Conservation (phyloP, 1,140 invertebrate genomes). For the Papilio polyxenes region DNA sequence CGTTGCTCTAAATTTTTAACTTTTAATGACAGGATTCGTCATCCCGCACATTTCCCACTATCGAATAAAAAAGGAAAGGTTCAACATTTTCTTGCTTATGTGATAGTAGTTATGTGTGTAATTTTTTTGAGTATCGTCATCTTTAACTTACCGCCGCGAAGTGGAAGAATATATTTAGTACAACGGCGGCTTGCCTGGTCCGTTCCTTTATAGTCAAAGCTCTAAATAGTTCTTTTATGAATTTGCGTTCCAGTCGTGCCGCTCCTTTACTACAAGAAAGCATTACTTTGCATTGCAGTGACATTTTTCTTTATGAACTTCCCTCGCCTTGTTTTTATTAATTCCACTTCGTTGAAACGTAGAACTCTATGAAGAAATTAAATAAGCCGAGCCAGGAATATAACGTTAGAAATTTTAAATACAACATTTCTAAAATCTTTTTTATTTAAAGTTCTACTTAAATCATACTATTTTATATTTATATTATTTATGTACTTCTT, state of each 20-base stretch:
- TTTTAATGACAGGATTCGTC: background rate
- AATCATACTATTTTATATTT: background rate
- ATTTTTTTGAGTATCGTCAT: background rate
- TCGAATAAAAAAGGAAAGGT: too few relatives aligned
- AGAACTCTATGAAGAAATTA: constrained; percentile 47
- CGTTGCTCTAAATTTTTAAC: constrained; percentile 24
- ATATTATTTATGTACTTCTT: background rate
- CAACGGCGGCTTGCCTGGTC: background rate
- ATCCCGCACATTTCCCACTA: background rate
- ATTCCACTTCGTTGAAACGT: constrained; percentile 57
- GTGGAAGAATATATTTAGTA: background rate
- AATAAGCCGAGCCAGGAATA: constrained; percentile 32
- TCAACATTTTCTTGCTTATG: background rate
- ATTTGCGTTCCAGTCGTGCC: constrained; percentile 48
- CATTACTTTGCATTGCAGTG: constrained; percentile 67
- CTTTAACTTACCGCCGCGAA: background rate
- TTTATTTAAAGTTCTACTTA: constrained; percentile 15
- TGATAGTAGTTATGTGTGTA: background rate
- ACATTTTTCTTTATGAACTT: constrained; percentile 72
- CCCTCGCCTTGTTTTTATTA: constrained; percentile 66
- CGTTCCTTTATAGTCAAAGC: background rate
- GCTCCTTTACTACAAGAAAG: constrained; percentile 54
- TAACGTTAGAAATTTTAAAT: constrained; percentile 32
- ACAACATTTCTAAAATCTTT: background rate
- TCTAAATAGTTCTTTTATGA: constrained; percentile 49